Evolutionary conservation across 2,797 vertebrate species (phyloP), one percentile per base, ranked within the genome.

Genomic region (Argentina silus): DNA sequence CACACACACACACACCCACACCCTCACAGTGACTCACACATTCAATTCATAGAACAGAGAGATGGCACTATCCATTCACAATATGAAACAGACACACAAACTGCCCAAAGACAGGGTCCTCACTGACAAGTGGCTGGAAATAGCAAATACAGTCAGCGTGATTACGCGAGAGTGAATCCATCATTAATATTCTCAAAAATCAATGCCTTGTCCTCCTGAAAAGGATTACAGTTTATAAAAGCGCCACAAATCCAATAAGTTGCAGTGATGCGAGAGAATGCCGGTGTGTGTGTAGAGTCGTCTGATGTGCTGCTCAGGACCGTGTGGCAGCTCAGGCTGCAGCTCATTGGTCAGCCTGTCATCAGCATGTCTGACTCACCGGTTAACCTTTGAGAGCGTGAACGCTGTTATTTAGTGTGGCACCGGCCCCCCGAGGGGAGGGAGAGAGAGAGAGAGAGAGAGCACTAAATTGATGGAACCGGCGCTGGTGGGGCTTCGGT

Each of bases 371-470:
- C 83, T 89, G 88, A 92, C 87, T 90, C 85, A 86, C 79, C 62
- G 83, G 81, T 91, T 92, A 91, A 92, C 90, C 90, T 90, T 88
- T 89, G 81, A 70, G 79, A 83, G 81, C 80, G 69, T 67, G 72
- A 43, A 81, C 71, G 14, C 63, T 55, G 50, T 89, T 87, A 88
- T 88, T 89, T 86, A 90, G 86, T 83, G 68, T 83, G 83, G 81
- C 85, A 83, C 70, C 47, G 76, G 76, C 80, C 73, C 79, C 65
- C 8, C 51, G 73, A 80, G 83, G 83, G 69, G 69, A 5, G 21
- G 23, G 59, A n/a, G 57, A n/a, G 57, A 21, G 51, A 15, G 27
- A 10, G 23, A 59, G 72, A n/a, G 69, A 23, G 6, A 73, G 83
- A 79, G 80, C 85, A 36, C 27, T 36, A 36, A 84, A 87, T 82